A percentile compares a stretch with the other conserved stretches of the same genome.
Conservation (phyloP, 2,797 vertebrate genomes). For the Cirrhinus mrigala region DNA sequence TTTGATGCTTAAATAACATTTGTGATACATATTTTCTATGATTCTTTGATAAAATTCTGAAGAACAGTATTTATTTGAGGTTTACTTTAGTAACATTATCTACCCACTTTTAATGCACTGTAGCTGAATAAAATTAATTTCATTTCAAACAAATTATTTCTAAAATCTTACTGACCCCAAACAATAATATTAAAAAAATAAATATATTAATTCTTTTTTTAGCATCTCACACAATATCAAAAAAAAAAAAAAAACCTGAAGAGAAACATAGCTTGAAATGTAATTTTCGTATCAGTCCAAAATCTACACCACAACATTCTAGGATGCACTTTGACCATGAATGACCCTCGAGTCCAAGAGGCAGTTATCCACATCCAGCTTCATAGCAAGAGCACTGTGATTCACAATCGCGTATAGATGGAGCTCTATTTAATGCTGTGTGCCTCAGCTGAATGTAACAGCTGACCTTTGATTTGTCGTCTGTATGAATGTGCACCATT, state of each 20-base stretch:
- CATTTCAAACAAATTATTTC: no score
- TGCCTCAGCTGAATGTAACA: conserved; percentile 17
- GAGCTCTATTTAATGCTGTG: conserved; percentile 4
- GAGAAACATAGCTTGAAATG: background rate
- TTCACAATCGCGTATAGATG: background rate
- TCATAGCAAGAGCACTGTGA: conserved; percentile 76
- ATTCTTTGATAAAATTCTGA: no score
- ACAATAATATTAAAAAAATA: no score
- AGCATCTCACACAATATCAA: background rate
- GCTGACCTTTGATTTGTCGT: conserved; percentile 23
- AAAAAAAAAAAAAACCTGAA: no score
- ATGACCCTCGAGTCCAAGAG: conserved; percentile 77
- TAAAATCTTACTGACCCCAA: no score
- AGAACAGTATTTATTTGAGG: no score
- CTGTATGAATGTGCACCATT: conserved; percentile 9
- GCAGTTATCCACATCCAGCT: conserved; percentile 77
- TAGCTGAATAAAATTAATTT: no score
- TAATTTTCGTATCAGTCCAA: conserved; percentile 70
- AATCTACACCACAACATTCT: conserved; percentile 63
- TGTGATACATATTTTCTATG: no score
- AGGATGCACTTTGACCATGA: conserved; percentile 75
- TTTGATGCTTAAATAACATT: no score
- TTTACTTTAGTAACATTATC: no score
- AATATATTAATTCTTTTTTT: no score
- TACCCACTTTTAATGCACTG: no score